A percentile compares a stretch with the other conserved stretches of the same genome.
phyloP scores from a whole-genome alignment of 2,113 vertebrate species.

The Thunnus maccoyii region DNA sequence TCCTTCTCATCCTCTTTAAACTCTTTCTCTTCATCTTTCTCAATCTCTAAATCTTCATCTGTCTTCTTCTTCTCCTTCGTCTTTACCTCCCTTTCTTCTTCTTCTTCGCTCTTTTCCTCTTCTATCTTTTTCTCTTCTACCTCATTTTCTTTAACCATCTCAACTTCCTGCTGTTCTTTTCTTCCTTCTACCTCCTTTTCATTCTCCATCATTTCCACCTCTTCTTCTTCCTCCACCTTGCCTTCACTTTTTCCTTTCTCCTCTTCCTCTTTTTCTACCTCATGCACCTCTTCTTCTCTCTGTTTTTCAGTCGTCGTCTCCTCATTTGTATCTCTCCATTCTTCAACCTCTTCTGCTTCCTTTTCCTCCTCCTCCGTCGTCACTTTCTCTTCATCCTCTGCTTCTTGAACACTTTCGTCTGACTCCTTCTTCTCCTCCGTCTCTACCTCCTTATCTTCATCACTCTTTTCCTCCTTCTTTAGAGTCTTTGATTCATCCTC shows the following conservation, averaged over 20 bases:
- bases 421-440: background rate
- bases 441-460: background rate
- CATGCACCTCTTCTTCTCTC: background rate
- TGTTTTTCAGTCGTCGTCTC: background rate
- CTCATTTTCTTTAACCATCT: background rate
- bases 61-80: background rate
- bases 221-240: background rate
- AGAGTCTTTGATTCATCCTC: too few species aligned
- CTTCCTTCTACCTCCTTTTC: background rate
- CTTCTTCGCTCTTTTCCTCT: background rate
- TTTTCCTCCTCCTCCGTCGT: too few species aligned
- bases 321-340: too few species aligned
- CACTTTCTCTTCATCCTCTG: too few species aligned
- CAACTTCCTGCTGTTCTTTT: background rate
- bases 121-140: background rate
- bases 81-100: background rate
- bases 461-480: background rate
- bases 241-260: background rate
- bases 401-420: background rate
- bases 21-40: background rate
- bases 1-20: background rate
- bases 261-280: background rate
- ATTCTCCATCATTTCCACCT: background rate
- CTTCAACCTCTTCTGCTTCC: background rate
- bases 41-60: background rate